Evolutionary conservation across 1,140 invertebrate species (phyloP).

Genomic region (Pseudomyrmex concolor): DNA sequence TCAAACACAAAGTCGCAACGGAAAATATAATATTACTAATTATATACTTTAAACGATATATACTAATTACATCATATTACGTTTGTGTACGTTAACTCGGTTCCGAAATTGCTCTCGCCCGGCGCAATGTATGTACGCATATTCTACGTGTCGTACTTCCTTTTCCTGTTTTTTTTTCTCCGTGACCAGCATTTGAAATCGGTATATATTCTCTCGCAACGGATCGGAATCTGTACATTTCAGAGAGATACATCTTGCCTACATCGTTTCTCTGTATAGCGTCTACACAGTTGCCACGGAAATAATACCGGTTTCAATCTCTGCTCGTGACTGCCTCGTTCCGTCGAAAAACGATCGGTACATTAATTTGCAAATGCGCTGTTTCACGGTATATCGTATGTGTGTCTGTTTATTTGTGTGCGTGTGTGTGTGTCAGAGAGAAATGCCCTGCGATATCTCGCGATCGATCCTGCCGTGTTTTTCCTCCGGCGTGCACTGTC

Average conservation of each 20-base stretch:
- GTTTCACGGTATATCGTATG: constrained; percentile 10
- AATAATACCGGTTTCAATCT: constrained; percentile 34
- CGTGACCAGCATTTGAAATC: constrained; percentile 18
- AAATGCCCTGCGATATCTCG: constrained; percentile 59
- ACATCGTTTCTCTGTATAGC: neutral
- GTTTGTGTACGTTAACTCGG: constrained; percentile 66
- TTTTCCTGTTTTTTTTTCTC: constrained; percentile 4
- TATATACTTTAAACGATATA: constrained; percentile 64
- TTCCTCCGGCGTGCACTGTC: constrained; percentile 56
- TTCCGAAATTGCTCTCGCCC: constrained; percentile 47
- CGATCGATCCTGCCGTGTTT: constrained; percentile 64
- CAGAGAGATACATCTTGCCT: neutral
- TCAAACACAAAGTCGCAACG: constrained; percentile 57
- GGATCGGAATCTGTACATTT: neutral
- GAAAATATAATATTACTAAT: constrained; percentile 63
- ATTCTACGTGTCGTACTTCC: constrained; percentile 36
- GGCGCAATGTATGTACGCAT: constrained; percentile 28
- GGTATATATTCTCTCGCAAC: neutral
- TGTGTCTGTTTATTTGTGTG: neutral
- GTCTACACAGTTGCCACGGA: neutral
- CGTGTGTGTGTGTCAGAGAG: constrained; percentile 30
- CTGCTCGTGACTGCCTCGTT: constrained; percentile 37
- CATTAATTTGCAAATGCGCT: constrained; percentile 56
- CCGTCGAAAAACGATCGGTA: constrained; percentile 56
- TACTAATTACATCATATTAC: constrained; percentile 66